Evolutionary conservation across 2,888 invertebrate genomes (phyloP).

Genomic region (Omphaloscelis lunosa): DNA sequence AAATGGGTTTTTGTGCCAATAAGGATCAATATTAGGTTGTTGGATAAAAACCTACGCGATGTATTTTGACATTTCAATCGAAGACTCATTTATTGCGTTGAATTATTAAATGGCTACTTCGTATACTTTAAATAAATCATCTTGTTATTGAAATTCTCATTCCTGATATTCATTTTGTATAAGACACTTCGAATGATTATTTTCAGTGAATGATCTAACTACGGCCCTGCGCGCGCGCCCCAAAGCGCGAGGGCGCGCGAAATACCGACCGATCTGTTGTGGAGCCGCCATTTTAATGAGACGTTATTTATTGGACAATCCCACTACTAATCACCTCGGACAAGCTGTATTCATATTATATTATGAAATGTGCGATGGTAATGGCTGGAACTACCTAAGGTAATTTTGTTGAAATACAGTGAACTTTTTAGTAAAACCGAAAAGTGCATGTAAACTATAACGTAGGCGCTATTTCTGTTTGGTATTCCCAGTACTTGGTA

Average conservation of each 20-base stretch:
- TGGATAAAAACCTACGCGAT: too few relatives aligned
- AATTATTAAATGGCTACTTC: too few relatives aligned
- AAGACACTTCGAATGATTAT: too few relatives aligned
- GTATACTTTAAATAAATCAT: too few relatives aligned
- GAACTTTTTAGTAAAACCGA: neutral
- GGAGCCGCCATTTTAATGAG: slow-evolving; percentile 86
- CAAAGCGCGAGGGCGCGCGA: slow-evolving; percentile 78
- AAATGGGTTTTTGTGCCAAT: too few relatives aligned
- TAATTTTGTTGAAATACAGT: neutral
- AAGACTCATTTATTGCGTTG: too few relatives aligned
- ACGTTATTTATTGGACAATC: slow-evolving; percentile 87
- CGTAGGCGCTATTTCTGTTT: too few relatives aligned
- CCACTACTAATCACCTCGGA: slow-evolving; percentile 81
- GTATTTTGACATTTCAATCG: too few relatives aligned
- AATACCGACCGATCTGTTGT: slow-evolving; percentile 81
- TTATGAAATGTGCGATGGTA: slow-evolving; percentile 32
- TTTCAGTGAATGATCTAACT: slow-evolving; percentile 48
- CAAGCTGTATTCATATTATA: slow-evolving; percentile 61
- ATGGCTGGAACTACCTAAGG: slow-evolving; percentile 38
- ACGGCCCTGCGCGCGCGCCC: slow-evolving; percentile 73
- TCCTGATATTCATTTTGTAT: too few relatives aligned
- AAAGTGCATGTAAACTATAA: neutral
- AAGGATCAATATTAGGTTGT: too few relatives aligned
- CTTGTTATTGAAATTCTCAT: too few relatives aligned
- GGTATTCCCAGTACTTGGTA: too few relatives aligned